Evolutionary conservation across 2,888 invertebrate genomes (phyloP).

Genomic region (Drosophila mulleri): DNA sequence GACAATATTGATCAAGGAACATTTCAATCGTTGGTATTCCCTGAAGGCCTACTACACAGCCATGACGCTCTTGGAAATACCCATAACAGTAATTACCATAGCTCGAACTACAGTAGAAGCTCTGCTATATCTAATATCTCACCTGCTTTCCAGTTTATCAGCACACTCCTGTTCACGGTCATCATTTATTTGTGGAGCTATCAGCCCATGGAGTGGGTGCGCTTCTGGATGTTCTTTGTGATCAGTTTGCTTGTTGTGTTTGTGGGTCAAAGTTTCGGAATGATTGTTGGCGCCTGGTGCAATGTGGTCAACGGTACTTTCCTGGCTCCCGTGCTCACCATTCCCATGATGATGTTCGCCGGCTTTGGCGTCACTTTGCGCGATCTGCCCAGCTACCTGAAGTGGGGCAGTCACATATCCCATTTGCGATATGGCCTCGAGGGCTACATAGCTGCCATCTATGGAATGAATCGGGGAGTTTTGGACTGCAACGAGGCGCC

Average conservation of each 20-base stretch:
- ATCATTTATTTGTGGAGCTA: constrained; percentile 95
- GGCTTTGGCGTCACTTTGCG: constrained; percentile 96
- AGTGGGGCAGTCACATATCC: constrained; percentile 96
- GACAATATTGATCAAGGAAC: constrained; percentile 92
- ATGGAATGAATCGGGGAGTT: constrained; percentile 90
- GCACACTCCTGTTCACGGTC: constrained; percentile 89
- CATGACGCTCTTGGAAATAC: constrained; percentile 91
- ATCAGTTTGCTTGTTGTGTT: constrained; percentile 93
- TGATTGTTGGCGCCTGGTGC: constrained; percentile 96
- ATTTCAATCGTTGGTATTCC: constrained; percentile 95
- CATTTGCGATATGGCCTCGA: constrained; percentile 96
- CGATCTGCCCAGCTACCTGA: constrained; percentile 93
- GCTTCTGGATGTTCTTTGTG: constrained; percentile 94
- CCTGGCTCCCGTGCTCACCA: constrained; percentile 95
- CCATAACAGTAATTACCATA: constrained; percentile 88
- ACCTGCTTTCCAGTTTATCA: constrained; percentile 86
- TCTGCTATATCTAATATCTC: accelerated
- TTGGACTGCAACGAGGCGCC: constrained; percentile 90
- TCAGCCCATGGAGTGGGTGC: constrained; percentile 92
- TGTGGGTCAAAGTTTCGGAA: constrained; percentile 96
- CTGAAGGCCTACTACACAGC: constrained; percentile 92
- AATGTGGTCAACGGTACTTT: constrained; percentile 97
- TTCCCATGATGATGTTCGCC: constrained; percentile 98
- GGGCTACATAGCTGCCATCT: constrained; percentile 93
- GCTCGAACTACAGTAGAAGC: background rate